Percentiles rank a stretch among this genome's conserved stretches.
phyloP scores from a whole-genome alignment of 2,113 vertebrate genomes.

The Rallus limicola region DNA sequence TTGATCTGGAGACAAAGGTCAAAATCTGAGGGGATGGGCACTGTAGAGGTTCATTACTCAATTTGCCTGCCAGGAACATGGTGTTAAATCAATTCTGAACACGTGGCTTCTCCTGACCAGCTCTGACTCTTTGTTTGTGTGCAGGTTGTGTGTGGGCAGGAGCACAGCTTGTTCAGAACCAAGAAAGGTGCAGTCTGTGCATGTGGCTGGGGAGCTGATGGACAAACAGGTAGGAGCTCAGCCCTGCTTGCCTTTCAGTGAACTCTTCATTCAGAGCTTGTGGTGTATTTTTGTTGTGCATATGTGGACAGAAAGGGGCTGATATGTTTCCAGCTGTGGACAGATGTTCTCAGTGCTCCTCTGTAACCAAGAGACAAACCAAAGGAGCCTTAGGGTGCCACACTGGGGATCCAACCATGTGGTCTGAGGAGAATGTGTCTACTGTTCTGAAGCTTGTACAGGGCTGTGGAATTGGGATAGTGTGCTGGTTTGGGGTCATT shows the following conservation, averaged over 20 bases:
- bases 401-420: neutral
- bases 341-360: neutral
- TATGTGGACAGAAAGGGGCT: neutral
- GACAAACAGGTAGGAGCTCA: slow-evolving; percentile 88
- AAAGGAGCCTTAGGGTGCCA: neutral
- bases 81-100: neutral
- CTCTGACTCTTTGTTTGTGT: neutral
- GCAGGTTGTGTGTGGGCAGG: slow-evolving; percentile 94
- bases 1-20: neutral
- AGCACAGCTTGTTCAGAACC: slow-evolving; percentile 94
- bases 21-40: neutral
- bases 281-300: rapidly evolving
- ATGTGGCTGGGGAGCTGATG: slow-evolving; percentile 96
- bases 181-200: slow-evolving; percentile 85
- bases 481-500: too few species aligned
- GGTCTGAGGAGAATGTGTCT: neutral
- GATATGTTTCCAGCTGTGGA: neutral
- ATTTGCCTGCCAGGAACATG: neutral
- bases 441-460: neutral
- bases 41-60: neutral
- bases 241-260: neutral
- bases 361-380: neutral
- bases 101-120: neutral
- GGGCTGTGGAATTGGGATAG: neutral
- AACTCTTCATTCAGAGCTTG: neutral